Base-by-base conservation (phyloP, 2,113 vertebrate species). In the Miniopterus natalensis region DNA sequence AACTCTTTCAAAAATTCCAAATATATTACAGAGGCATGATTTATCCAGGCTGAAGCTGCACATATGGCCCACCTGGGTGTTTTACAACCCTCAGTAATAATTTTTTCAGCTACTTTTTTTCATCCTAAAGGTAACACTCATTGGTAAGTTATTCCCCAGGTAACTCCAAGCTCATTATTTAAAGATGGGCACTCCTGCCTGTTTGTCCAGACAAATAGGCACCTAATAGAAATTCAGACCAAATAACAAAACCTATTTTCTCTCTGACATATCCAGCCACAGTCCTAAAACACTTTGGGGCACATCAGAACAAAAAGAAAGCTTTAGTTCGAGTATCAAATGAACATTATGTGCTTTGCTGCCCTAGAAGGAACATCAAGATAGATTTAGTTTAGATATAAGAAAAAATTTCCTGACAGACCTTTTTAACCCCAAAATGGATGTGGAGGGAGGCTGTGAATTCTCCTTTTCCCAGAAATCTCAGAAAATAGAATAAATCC, bases 151-250 rank as follows among this genome's bases (percentile, higher is more conserved):
- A 97, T 96, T 97, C 94, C 91, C 94, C 23, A 84, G 91, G 70
- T 96, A 91, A 96, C 88, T 75, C 74, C 0, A 12, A 97, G 88
- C 92, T 97, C 92, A 96, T 97, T 97, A 97, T 95, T 97, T 98
- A 97, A 97, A 97, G 96, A 97, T 96, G 91, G 91, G 79, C 86
- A 92, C 66, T 92, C 27, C 59, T 95, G 95, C 94, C 85, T 89
- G 91, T 96, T 94, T 96, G 95, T 97, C 94, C 79, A 84, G 84
- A 98, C 88, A 97, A 97, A 97, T 88, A 95, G 94, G 78, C 47
- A 96, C 47, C 88, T 97, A 95, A 97, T 95, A 88, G 96, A 97
- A 97, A 98, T 97, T 97, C 88, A 97, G 83, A 88, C 85, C 65
- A 91, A 96, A 96, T 94, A 96, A 97, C 88, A 96, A 95, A 96